A percentile compares a stretch with the other conserved stretches of the same genome.
Conservation (phyloP, 2,888 invertebrate genomes). For the Rotaria socialis region DNA sequence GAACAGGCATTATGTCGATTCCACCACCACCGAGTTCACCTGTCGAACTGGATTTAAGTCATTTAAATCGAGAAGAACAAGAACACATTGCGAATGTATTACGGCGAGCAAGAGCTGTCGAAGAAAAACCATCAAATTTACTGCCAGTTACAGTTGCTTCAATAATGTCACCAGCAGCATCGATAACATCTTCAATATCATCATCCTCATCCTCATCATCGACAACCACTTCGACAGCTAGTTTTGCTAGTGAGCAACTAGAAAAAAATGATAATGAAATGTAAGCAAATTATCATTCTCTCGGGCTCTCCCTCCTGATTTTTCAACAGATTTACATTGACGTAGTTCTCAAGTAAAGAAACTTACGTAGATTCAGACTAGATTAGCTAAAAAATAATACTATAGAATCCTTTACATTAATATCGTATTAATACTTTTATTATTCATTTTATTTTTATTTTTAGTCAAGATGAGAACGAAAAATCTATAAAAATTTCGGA, state of each 20-base stretch:
- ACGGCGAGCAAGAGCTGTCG: neutral
- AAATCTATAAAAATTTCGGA: neutral
- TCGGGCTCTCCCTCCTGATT: neutral
- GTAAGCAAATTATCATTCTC: neutral
- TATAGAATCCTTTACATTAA: neutral
- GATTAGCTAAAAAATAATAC: neutral
- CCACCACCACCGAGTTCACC: neutral
- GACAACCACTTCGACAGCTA: neutral
- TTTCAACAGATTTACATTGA: neutral
- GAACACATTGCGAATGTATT: slow-evolving; percentile 24
- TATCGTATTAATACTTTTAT: neutral
- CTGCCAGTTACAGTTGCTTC: neutral
- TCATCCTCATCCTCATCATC: neutral
- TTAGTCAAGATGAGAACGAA: neutral
- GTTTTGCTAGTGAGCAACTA: neutral
- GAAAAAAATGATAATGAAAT: slow-evolving; percentile 11
- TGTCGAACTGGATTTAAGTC: neutral
- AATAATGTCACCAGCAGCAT: neutral
- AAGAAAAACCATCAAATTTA: neutral
- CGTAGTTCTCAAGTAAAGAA: neutral
- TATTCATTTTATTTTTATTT: neutral
- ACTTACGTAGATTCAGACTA: neutral
- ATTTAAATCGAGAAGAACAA: slow-evolving; percentile 29
- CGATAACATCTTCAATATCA: neutral
- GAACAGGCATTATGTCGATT: neutral